Evolutionary conservation across 2,888 invertebrate species (phyloP), one percentile per base, ranked within the genome.

Genomic region (Mimas tiliae): DNA sequence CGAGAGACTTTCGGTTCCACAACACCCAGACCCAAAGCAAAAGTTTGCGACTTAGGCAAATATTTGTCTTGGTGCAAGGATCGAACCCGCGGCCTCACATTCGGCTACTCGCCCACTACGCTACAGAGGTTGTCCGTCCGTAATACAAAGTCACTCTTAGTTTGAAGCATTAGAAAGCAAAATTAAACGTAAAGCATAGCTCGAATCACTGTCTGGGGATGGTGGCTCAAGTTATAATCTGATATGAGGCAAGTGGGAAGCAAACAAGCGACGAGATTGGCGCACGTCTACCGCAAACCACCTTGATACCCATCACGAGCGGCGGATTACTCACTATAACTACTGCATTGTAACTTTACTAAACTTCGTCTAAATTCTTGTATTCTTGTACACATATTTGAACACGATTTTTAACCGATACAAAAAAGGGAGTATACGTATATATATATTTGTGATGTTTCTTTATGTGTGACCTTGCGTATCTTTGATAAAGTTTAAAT

Each of bases 121-220:
- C n/a, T n/a, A n/a, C n/a, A n/a, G n/a, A n/a, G n/a, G n/a, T n/a
- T n/a, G n/a, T n/a, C n/a, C n/a, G n/a, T 27, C 27, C 27, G 2
- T 27, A 27, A 27, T 3, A 27, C 27, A 27, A 27, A 27, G 27
- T 27, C 27, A 27, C 27, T 27, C 53, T 34, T 6, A 0, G 11
- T 14, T 45, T 12, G 1, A 11, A 21, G 38, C 58, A 65, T 69
- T 69, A 75, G 68, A 74, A 77, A 77, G 68, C 71, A 69, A 73
- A 78, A 79, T 76, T 75, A 74, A 74, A 72, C 70, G 67, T 65
- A 53, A 58, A 68, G 70, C 80, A 78, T 75, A 72, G 75, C 71
- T 76, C 70, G 68, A 72, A 50, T 38, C 63, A 34, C 38, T 50
- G 51, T 48, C 51, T 51, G 34, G 50, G 34, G 51, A 33, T 64